Percentiles rank a stretch among this genome's conserved stretches.
phyloP scores from a whole-genome alignment of 2,888 invertebrate species.

The Morpho deidamia region DNA sequence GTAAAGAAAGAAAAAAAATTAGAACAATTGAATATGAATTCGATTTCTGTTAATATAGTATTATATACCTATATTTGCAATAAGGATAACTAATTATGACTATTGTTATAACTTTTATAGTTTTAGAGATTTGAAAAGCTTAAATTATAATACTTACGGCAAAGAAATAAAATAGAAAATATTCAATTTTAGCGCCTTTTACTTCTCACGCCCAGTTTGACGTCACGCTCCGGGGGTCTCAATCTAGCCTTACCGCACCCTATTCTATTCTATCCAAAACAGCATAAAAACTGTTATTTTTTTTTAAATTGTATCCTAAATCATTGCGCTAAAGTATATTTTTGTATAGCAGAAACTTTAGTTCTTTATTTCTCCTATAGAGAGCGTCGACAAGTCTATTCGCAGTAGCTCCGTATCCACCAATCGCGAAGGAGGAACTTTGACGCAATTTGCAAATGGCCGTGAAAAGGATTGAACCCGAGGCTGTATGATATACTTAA shows the following conservation, averaged over 20 bases:
- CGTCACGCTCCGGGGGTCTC: slow-evolving; percentile 75
- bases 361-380: slow-evolving; percentile 40
- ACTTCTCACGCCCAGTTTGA: slow-evolving; percentile 76
- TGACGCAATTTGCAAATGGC: slow-evolving; percentile 80
- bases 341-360: slow-evolving; percentile 33
- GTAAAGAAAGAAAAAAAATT: too few species aligned
- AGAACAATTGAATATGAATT: too few species aligned
- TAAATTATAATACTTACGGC: too few species aligned
- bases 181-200: slow-evolving; percentile 48
- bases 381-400: slow-evolving; percentile 43
- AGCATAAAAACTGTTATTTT: slow-evolving; percentile 30
- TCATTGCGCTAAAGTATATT: slow-evolving; percentile 13
- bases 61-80: too few species aligned
- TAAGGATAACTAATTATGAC: too few species aligned
- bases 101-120: too few species aligned
- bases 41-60: too few species aligned
- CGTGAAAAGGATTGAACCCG: slow-evolving; percentile 74
- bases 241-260: slow-evolving; percentile 70
- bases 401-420: slow-evolving; percentile 61
- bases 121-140: too few species aligned
- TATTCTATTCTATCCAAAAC: slow-evolving; percentile 39
- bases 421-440: slow-evolving; percentile 70
- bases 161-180: not conserved
- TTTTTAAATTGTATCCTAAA: slow-evolving; percentile 25
- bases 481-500: slow-evolving; percentile 71